Evolutionary conservation across 2,888 invertebrate species (phyloP), one percentile per base, ranked within the genome.

Genomic region (Argyresthia goedartella): DNA sequence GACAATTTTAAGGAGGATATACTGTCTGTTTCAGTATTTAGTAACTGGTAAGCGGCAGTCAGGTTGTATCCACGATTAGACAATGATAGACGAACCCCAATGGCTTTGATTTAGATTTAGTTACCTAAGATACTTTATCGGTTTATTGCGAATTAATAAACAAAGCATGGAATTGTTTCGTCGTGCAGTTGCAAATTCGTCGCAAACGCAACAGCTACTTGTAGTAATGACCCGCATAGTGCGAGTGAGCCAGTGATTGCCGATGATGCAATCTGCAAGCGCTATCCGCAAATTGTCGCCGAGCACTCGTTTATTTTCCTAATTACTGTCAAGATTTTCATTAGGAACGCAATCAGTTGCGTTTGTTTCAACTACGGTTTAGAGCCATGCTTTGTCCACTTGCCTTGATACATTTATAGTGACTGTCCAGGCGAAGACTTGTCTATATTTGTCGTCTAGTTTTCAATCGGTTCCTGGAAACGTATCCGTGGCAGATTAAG

Each of bases 141-240:
- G 25, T 6, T 25, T 25, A 6, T 25, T 25, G 25, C 25, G 25
- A 25, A 25, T 25, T 25, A 25, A 25, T 25, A 25, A 25, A 25
- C 6, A 25, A 25, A 6, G 3, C 25, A 25, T 25, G 25, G 25
- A 25, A 25, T 25, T 25, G 25, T 25, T 25, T 25, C 25, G 25
- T 51, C 50, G 49, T 50, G 47, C 36, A 25, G 25, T 25, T 25
- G 25, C 25, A 25, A 25, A 25, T 25, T 25, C 25, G 14, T 68
- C 72, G 73, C 73, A 44, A 9, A 44, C 16, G 44, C 44, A 73
- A 73, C 64, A 69, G 67, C 72, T 68, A 62, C 25, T 25, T 43
- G 65, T 69, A 65, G 73, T 81, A 81, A 81, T 77, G 69, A 78
- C 85, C 85, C 85, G 85, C 85, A 85, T 85, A 71, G 3, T 25